Percentiles rank a stretch among this genome's conserved stretches.
Evolutionary conservation across 2,113 vertebrate species (phyloP).

Genomic region (Halichoerus grypus): DNA sequence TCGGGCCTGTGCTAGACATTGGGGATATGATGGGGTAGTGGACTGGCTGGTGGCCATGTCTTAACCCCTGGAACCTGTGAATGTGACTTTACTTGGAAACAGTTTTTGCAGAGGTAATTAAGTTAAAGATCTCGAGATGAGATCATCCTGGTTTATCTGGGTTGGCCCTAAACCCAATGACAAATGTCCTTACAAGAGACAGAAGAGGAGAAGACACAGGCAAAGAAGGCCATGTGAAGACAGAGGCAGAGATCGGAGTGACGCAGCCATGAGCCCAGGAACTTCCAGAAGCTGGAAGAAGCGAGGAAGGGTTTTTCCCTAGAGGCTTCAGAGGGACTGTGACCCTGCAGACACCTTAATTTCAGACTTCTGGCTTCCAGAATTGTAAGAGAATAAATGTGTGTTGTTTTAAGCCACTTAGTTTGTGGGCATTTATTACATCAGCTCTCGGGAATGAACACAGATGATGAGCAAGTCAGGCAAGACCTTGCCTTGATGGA

Average conservation of each 20-base stretch:
- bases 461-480: neutral
- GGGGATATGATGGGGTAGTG: neutral
- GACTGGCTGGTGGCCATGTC: neutral
- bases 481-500: neutral
- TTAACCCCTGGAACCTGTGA: neutral
- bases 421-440: neutral
- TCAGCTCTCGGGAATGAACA: neutral
- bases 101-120: neutral
- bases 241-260: neutral
- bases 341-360: neutral
- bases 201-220: neutral
- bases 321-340: neutral
- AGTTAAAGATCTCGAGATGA: neutral
- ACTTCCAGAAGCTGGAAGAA: neutral
- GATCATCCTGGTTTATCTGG: neutral
- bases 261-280: neutral
- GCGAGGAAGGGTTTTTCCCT: neutral
- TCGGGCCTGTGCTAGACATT: neutral
- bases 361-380: neutral
- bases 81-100: constrained; percentile 1
- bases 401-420: neutral
- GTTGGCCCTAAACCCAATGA: neutral
- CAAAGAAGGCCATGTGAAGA: neutral
- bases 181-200: neutral
- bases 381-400: neutral